Evolutionary conservation across 2,113 vertebrate species (phyloP), one percentile per base, ranked within the genome.

Genomic region (Egretta garzetta): DNA sequence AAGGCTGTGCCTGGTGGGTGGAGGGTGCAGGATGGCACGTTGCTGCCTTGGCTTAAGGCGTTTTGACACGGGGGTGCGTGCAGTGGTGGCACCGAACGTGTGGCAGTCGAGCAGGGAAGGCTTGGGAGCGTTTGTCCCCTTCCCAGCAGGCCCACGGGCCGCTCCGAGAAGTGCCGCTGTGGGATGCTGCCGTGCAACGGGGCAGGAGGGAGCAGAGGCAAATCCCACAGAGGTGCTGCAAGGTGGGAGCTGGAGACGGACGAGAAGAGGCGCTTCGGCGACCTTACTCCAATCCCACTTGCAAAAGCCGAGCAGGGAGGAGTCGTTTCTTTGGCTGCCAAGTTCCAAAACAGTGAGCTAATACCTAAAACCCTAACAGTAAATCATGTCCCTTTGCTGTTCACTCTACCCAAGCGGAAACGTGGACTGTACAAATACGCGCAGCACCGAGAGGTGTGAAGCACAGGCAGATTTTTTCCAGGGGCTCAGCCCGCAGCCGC

Each of bases 1-100:
- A 13, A 55, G 56, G 41, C 72, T 1, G 1, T 21, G 24, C 20
- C 32, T 24, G 24, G 14, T 3, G 45, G 39, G 2, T 11, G 24
- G 62, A 32, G 49, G 55, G 14, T 32, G 60, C 18, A 5, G n/a
- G 32, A 4, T 8, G 56, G 24, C 4, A 26, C 1, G 1, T 14
- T 4, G 55, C 55, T 39, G 23, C 14, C 20, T 43, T 28, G 21
- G 55, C 55, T 43, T 12, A 28, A 45, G 16, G 23, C 27, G 43
- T 63, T 50, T 41, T 19, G 20, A 10, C 0, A 2, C 1, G 1
- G 1, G 14, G 64, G 56, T 9, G 41, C 14, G 24, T 14, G 55
- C 27, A 7, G 58, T 1, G 35, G 17, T 16, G 80, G 49, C 27
- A 10, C 33, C 1, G 9, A 27, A 8, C 1, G 0, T 0, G 7